Conservation (phyloP, 2,888 invertebrate species). For the Azorinus chamasolen region DNA sequence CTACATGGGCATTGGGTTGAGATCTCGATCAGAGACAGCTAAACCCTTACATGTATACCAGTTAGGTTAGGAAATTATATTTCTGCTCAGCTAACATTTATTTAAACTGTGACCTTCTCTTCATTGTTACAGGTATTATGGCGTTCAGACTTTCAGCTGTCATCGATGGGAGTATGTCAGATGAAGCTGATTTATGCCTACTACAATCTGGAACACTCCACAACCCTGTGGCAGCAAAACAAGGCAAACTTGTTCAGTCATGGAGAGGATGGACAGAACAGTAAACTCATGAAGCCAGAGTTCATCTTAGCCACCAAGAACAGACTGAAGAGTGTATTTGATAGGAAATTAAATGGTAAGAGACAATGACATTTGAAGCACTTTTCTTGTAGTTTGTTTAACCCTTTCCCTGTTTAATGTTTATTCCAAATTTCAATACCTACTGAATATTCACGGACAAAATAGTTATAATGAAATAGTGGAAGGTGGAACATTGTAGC, state of each 20-base stretch:
- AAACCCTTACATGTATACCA: no score
- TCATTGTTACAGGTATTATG: conserved; percentile 54
- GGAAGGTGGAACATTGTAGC: no score
- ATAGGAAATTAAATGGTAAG: conserved; percentile 75
- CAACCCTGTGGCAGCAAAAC: conserved; percentile 5
- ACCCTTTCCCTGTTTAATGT: no score
- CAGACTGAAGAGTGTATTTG: conserved; percentile 73
- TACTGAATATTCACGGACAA: no score
- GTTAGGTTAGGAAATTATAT: no score
- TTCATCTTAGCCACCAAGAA: conserved; percentile 73
- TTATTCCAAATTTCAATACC: no score
- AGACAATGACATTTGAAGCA: not conserved
- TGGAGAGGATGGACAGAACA: conserved; percentile 46
- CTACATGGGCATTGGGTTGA: no score
- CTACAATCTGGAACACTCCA: conserved; percentile 65
- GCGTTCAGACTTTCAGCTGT: conserved; percentile 59
- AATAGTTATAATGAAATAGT: no score
- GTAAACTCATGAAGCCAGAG: conserved; percentile 71
- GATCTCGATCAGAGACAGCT: no score
- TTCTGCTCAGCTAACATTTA: no score
- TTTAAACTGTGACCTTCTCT: not conserved
- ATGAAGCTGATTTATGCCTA: conserved; percentile 77
- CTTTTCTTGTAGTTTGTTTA: no score
- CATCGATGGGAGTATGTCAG: conserved; percentile 73
- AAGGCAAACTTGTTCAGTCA: conserved; percentile 4